A percentile compares a stretch with the other conserved stretches of the same genome.
Conservation (phyloP, 2,797 vertebrate genomes). For the Leptoclinus maculatus region DNA sequence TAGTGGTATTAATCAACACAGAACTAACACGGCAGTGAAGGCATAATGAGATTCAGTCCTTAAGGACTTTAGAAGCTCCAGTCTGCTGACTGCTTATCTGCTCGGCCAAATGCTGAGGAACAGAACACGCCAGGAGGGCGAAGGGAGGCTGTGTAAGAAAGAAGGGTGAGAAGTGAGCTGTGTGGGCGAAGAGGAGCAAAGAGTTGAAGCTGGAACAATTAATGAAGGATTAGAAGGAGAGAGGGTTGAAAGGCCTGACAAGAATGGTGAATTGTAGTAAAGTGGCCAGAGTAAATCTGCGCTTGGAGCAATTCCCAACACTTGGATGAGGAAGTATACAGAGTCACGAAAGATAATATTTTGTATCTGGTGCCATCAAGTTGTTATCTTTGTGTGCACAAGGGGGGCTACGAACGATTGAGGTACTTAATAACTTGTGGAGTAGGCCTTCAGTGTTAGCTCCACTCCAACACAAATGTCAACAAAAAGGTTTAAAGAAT, state of each 20-base stretch:
- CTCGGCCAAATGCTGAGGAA: constrained; percentile 15
- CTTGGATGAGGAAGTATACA: neutral
- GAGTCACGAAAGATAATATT: neutral
- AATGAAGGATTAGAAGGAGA: neutral
- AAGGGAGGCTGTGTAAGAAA: neutral
- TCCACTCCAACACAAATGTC: neutral
- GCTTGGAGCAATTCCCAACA: neutral
- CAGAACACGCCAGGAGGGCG: neutral
- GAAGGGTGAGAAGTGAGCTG: neutral
- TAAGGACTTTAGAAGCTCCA: constrained; percentile 9
- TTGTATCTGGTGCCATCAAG: neutral
- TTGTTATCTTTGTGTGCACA: neutral
- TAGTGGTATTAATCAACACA: constrained; percentile 22
- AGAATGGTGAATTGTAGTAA: neutral
- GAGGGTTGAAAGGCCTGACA: neutral
- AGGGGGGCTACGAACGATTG: neutral
- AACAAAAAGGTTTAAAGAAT: neutral
- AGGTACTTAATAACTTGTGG: neutral
- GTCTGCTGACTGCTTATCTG: constrained; percentile 14
- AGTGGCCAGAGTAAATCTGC: neutral
- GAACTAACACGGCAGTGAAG: constrained; percentile 9
- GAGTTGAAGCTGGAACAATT: neutral
- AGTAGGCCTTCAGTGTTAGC: neutral
- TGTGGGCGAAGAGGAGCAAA: neutral
- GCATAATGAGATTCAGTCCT: constrained; percentile 33